Evolutionary conservation across 1,140 invertebrate species (phyloP).

Genomic region (Papilio xuthus): DNA sequence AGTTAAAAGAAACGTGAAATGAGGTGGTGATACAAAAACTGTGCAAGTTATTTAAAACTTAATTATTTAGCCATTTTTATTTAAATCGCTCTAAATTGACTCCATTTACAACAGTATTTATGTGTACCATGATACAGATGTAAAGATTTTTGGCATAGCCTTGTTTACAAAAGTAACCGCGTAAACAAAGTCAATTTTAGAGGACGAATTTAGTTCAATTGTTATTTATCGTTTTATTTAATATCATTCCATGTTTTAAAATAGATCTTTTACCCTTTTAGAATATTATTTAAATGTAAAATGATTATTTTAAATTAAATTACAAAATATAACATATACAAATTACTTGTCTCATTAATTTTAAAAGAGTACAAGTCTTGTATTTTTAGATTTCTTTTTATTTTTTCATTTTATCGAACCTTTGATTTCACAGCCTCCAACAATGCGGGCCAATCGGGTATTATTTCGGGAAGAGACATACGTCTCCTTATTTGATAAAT

Average conservation of each 20-base stretch:
- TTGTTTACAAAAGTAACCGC: conserved; percentile 28
- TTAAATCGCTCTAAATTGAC: conserved; percentile 63
- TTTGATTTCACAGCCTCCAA: conserved; percentile 83
- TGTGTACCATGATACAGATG: not conserved
- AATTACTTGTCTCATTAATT: conserved; percentile 40
- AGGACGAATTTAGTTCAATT: conserved; percentile 69
- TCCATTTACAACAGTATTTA: conserved; percentile 7
- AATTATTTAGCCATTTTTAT: conserved; percentile 68
- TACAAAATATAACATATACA: not conserved
- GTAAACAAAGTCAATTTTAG: conserved; percentile 51
- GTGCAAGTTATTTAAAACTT: conserved; percentile 72
- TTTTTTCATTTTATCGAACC: conserved; percentile 82
- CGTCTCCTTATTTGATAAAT: conserved; percentile 85
- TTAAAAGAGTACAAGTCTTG: conserved; percentile 57
- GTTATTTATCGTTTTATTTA: conserved; percentile 58
- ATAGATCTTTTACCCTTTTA: conserved; percentile 57
- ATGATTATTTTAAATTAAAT: not conserved
- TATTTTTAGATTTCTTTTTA: conserved; percentile 64
- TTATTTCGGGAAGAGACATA: conserved; percentile 84
- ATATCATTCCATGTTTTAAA: conserved; percentile 70
- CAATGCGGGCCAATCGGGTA: conserved; percentile 85
- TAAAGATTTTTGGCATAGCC: not conserved
- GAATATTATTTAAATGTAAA: conserved; percentile 42
- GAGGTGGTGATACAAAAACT: conserved; percentile 71
- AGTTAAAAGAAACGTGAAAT: conserved; percentile 70